A percentile compares a stretch with the other conserved stretches of the same genome.
Conservation (phyloP, 2,888 invertebrate species). For the Disparrhopalites patrizii region DNA sequence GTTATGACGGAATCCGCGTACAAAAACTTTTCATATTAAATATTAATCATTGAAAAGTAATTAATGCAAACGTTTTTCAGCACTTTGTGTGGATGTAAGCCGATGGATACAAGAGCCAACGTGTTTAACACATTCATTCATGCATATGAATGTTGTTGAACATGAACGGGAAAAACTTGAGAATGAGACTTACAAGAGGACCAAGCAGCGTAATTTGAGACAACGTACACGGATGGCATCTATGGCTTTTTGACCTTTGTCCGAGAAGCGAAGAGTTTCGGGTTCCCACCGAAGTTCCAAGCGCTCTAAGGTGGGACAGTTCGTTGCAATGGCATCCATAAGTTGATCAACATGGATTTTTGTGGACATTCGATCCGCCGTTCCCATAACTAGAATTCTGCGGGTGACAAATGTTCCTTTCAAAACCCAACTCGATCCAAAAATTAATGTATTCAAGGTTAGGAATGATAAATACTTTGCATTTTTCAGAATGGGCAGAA, state of each 20-base stretch:
- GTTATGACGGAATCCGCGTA: too few relatives aligned
- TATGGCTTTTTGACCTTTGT: constrained; percentile 99
- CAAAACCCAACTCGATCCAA: not conserved
- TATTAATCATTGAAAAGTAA: too few relatives aligned
- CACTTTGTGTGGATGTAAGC: not conserved
- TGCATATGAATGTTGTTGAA: not conserved
- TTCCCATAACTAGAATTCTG: constrained; percentile 96
- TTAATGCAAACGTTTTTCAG: too few relatives aligned
- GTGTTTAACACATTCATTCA: not conserved
- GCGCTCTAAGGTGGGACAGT: constrained; percentile 81
- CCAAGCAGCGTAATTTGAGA: constrained; percentile 83
- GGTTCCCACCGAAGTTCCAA: constrained; percentile 98
- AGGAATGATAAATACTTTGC: constrained; percentile 67
- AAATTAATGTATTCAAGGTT: not conserved
- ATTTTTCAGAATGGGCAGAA: constrained; percentile 84
- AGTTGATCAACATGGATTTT: constrained; percentile 97
- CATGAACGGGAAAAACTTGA: too few relatives aligned
- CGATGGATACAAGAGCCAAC: not conserved
- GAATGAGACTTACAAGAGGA: constrained; percentile 68
- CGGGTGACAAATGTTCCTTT: not conserved
- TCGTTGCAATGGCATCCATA: constrained; percentile 94
- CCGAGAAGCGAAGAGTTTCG: constrained; percentile 95
- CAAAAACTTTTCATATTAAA: too few relatives aligned
- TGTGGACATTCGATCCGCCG: constrained; percentile 89
- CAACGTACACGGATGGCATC: constrained; percentile 95